Evolutionary conservation across 2,888 invertebrate genomes (phyloP), one percentile per base, ranked within the genome.

Genomic region (Cylloceria caligata): DNA sequence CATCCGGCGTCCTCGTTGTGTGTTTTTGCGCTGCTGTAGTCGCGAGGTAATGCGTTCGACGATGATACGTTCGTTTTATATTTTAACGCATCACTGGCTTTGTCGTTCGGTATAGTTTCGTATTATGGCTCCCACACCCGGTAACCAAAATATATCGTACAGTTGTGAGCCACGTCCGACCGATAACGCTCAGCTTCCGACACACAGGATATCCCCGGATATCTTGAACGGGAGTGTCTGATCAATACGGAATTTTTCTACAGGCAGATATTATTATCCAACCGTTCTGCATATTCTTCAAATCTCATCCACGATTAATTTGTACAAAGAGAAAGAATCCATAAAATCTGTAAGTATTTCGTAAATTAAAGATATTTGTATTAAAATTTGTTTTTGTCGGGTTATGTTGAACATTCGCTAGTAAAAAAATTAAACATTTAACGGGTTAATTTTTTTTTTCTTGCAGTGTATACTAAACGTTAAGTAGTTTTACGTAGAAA

Each of bases 141-240:
- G 27, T 16, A 13, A 27, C 5, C 24, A 21, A 11, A 27, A 27
- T 55, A 27, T 2, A 55, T 55, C 13, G 13, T 55, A 21, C 55
- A 55, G n/a, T 55, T 55, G 27, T 27, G 27, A 27, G n/a, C 55
- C 13, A 55, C 55, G 55, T 27, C 27, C 55, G 27, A 27, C 55
- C 55, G n/a, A 55, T 27, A 27, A 55, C 13, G 27, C 55, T 49
- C 27, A 13, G 55, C 13, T n/a, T 27, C 27, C 27, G 5, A 27
- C 13, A 5, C 27, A 5, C 55, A 0, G 3, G 27, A 21, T 27
- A 27, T 27, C 2, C 27, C 13, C 3, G n/a, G 9, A 30, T n/a
- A n/a, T 1, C 30, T 34, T 34, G 13, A 3, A 21, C 30, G 4
- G 0, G 7, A 2, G 49, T 4, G 19, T 24, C 27, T 64, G 52